Evolutionary conservation across 2,888 invertebrate species (phyloP).

Genomic region (Cactoblastis cactorum): DNA sequence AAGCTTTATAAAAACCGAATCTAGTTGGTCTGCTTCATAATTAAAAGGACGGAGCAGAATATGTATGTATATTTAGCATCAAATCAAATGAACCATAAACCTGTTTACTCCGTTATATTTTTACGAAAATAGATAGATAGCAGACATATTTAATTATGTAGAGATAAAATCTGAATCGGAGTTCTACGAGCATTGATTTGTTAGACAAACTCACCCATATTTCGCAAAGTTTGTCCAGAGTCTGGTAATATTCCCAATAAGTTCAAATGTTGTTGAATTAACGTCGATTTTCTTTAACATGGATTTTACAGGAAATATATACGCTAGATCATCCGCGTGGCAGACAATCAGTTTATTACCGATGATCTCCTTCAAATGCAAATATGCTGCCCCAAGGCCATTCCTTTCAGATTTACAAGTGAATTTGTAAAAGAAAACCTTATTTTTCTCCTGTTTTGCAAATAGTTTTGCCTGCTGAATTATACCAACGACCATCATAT

Average conservation of each 20-base stretch:
- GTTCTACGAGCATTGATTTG: too few species aligned
- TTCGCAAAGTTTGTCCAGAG: slow-evolving; percentile 46
- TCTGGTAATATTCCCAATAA: slow-evolving; percentile 34
- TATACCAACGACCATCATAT: slow-evolving; percentile 27
- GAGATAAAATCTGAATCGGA: too few species aligned
- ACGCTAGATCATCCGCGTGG: slow-evolving; percentile 37
- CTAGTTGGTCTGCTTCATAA: too few species aligned
- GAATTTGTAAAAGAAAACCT: slow-evolving; percentile 42
- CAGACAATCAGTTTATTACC: slow-evolving; percentile 24
- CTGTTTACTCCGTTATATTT: too few species aligned
- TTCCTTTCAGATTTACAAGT: slow-evolving; percentile 40
- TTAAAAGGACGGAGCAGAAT: too few species aligned
- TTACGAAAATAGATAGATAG: too few species aligned
- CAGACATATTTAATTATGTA: background rate
- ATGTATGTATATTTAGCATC: too few species aligned
- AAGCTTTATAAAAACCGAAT: too few species aligned
- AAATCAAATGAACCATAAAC: too few species aligned
- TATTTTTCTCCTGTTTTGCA: slow-evolving; percentile 23
- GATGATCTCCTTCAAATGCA: slow-evolving; percentile 15
- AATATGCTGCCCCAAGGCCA: slow-evolving; percentile 9
- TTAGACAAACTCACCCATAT: slow-evolving; percentile 26
- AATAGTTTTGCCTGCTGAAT: slow-evolving; percentile 31
- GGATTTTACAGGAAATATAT: slow-evolving; percentile 31
- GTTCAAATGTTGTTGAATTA: slow-evolving; percentile 27
- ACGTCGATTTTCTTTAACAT: slow-evolving; percentile 22